Evolutionary conservation across 2,113 vertebrate species (phyloP), one percentile per base, ranked within the genome.

Genomic region (Halichoeres trimaculatus): DNA sequence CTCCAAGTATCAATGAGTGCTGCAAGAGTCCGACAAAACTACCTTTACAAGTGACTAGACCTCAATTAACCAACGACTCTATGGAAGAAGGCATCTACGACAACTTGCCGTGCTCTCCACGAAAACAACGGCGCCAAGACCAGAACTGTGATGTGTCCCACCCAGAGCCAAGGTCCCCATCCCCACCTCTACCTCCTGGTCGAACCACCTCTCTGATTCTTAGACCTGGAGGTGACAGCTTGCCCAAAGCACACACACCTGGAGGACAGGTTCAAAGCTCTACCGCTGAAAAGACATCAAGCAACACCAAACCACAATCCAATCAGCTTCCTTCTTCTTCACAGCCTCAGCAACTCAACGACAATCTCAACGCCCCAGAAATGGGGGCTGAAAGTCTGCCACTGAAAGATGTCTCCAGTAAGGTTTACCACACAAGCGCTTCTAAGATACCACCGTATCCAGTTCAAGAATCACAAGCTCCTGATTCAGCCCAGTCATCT

Each of bases 151-250:
- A 88, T 51, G 64, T 78, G 13, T 70, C 80, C 48, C 8, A 65
- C 54, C 83, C 79, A 20, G 85, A 92, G 40, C 17, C 40, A 16
- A 88, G 45, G 30, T 92, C 95, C 3, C 89, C 93, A 0, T 92
- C 93, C 83, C 59, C 88, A 0, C 95, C 95, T 0, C 58, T 74
- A 30, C 92, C 93, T 64, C 95, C 96, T 23, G 94, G 93, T 50
- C 91, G 95, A 70, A 95, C 94, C 23, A 85, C 92, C 7, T 97
- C 96, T 16, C 88, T 97, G 0, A 88, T 95, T 23, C 79, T 94
- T 65, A 90, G 91, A 69, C 84, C 94, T 54, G 85, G 76, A 80
- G 91, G 82, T 60, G 84, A 94, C 41, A 84, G 74, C 74, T 71
- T 84, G 51, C 71, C 90, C 50, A 74, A 84, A 60, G 65, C 83